Percentiles rank a stretch among this genome's conserved stretches.
phyloP scores from a whole-genome alignment of 2,797 vertebrate genomes.

The Taenioides sp. region DNA sequence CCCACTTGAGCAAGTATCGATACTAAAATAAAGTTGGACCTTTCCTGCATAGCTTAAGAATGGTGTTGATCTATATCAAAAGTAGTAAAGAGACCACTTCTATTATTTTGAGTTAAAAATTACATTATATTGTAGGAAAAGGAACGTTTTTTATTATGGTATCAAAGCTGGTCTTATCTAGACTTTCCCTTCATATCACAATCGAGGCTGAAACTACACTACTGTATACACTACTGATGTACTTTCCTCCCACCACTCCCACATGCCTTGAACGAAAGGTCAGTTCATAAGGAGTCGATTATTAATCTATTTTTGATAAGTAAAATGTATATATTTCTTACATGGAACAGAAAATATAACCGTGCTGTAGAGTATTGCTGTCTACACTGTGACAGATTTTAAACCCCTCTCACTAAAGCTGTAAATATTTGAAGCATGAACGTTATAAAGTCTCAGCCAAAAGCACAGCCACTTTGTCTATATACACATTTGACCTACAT shows the following conservation, averaged over 20 bases:
- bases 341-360: not conserved
- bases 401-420: not conserved
- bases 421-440: slow-evolving; percentile 6
- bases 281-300: no score
- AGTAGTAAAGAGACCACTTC: no score
- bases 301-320: no score
- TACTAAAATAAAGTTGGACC: not conserved
- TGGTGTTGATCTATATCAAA: no score
- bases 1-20: not conserved
- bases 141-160: not conserved
- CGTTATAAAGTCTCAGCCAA: slow-evolving; percentile 4
- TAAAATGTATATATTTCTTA: not conserved
- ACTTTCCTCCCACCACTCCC: no score
- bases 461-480: slow-evolving; percentile 1
- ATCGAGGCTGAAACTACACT: no score
- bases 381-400: slow-evolving; percentile 4
- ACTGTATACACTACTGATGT: no score
- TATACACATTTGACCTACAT: slow-evolving; percentile 34
- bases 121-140: not conserved
- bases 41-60: not conserved
- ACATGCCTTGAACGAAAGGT: no score
- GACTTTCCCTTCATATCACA: not conserved
- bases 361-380: not conserved
- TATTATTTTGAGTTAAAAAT: not conserved
- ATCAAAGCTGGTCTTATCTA: not conserved